Base-by-base conservation (phyloP, 2,888 invertebrate species). In the Muscina levida region DNA sequence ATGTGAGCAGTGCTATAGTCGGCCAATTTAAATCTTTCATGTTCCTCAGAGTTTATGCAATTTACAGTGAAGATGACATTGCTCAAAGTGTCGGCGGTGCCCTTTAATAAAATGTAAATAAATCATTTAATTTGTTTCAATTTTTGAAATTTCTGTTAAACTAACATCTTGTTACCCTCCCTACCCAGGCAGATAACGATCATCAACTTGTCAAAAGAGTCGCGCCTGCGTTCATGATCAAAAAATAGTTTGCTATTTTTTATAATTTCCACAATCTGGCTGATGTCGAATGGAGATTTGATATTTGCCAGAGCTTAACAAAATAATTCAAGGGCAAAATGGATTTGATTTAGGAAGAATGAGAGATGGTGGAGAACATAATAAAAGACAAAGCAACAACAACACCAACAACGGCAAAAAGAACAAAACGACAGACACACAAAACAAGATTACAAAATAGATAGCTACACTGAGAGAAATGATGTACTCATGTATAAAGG, bases 61-160 rank as follows among this genome's bases (percentile, higher is more conserved):
- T 53, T 68, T 68, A 42, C 19, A 22, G 13, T n/a, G 31, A n/a
- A n/a, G 31, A 57, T 42, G 46, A 53, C 26, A 46, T 67, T 68
- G 13, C n/a, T 31, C 11, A 19, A 48, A 13, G 2, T 39, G 13
- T 59, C 15, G 24, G 3, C 0, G 46, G 26, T 46, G 39, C 39
- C 31, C 22, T 65, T 5, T 44, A 46, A 46, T 65, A 46, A 65
- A 65, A 15, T 15, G 2, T 8, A 67, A 15, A 48, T 56, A 71
- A 80, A 59, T 76, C 53, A 72, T 73, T 72, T 66, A 79, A 71
- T 74, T 72, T 65, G 26, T 70, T 76, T 62, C 65, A 72, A 76
- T 76, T 66, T 75, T 67, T 31, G 37, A 53, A n/a, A 79, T 72
- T 72, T n/a, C n/a, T n/a, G n/a, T n/a, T n/a, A n/a, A n/a, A n/a